Base-by-base conservation (phyloP, 1,140 invertebrate species). In the Drosophila ficusphila region DNA sequence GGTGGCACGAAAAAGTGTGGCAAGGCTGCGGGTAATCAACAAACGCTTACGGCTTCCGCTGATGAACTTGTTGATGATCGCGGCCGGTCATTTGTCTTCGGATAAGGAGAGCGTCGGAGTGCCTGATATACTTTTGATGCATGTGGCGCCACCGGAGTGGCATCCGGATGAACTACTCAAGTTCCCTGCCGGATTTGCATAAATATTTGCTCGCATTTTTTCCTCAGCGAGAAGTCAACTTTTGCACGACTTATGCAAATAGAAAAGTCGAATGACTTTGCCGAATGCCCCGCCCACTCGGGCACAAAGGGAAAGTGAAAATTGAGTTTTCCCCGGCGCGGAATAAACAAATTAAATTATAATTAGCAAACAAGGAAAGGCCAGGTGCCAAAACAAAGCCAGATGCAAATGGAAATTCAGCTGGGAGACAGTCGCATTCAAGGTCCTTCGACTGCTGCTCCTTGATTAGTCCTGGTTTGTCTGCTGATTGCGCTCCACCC, bases 11-110 rank as follows among this genome's bases (percentile, higher is more conserved):
- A 48, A 83, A 79, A 68, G 60, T 85, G 82, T 86, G 81, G 81
- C 81, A 73, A 81, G 67, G 72, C 69, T 85, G 82, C 73, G 82
- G 81, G 81, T 86, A 86, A 86, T 86, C 81, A 86, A 86, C 82
- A 86, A 86, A 73, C 82, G 82, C 76, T 86, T 88, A 81, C 70
- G 81, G 60, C 61, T 72, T 58, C 81, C 82, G 69, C 57, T 82
- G 76, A 85, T 88, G 72, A 86, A 81, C 81, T 86, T 86, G 62
- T 79, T 85, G 76, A 85, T 85, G 79, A 85, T 85, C 76, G 79
- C 71, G 49, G 46, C 33, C 19, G 61, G 58, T 72, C 79, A 79
- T 85, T 85, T 86, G 70, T 83, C 75, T 53, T 48, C 38, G 18
- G 21, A 48, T 18, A 31, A 51, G 18, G 34, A 27, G 8, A 19